Conservation (phyloP, 2,113 vertebrate species). For the Scartelaos histophorus region DNA sequence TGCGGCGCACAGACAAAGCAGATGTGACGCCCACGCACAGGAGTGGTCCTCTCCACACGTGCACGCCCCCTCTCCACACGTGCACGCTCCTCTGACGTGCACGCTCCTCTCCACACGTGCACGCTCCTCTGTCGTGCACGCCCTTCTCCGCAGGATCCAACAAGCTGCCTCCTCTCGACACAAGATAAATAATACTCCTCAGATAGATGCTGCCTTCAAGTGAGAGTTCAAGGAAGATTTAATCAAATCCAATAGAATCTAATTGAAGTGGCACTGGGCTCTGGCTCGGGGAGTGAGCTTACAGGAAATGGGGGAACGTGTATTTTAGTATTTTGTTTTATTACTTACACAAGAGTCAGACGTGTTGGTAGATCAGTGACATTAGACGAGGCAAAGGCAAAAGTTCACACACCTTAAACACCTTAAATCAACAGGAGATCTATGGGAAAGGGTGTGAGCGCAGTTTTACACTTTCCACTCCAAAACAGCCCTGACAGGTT, state of each 20-base stretch:
- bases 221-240: constrained; percentile 74
- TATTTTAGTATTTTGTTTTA: background rate
- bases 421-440: no score
- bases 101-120: background rate
- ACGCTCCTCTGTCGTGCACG: background rate
- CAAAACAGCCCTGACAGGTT: background rate
- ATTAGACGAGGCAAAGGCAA: background rate
- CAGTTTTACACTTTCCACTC: background rate
- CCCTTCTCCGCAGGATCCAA: constrained; percentile 31
- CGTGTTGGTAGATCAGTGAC: background rate
- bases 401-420: no score
- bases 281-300: constrained; percentile 9
- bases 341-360: background rate
- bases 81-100: background rate
- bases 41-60: background rate
- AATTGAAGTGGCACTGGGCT: constrained; percentile 60
- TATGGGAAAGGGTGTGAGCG: background rate
- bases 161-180: constrained; percentile 66
- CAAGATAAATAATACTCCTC: constrained; percentile 75
- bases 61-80: background rate
- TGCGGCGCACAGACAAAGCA: constrained; percentile 13
- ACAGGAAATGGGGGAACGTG: background rate
- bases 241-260: constrained; percentile 77
- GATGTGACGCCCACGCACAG: background rate
- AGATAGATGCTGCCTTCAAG: constrained; percentile 66